A percentile compares a stretch with the other conserved stretches of the same genome.
These are phyloP conservation scores for Chaenodraco wilsoni DNA, from an alignment of 2,797 vertebrate genomes.

Conservation along the genomic window DNA sequence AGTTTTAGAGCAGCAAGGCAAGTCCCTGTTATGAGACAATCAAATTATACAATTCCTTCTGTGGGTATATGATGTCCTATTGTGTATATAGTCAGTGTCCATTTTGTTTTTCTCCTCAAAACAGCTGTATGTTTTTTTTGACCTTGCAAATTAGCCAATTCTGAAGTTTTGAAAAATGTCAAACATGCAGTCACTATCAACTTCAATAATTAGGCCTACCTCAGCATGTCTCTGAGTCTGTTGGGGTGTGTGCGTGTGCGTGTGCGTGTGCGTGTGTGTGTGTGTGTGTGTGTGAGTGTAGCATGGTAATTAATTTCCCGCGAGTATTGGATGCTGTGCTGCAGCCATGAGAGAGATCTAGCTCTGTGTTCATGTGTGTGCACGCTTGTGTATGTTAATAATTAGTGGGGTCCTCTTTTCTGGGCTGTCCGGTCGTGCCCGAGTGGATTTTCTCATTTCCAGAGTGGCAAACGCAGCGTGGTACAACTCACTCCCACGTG, in stretches of 20 bases:
- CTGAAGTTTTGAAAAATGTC: conserved; percentile 9
- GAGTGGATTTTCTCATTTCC: conserved; percentile 78
- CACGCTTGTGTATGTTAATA: conserved; percentile 56
- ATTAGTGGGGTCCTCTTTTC: conserved; percentile 57
- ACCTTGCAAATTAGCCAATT: conserved; percentile 20
- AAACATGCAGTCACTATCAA: not conserved
- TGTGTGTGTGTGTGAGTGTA: conserved; percentile 39
- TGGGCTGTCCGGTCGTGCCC: conserved; percentile 62
- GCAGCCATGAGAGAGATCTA: conserved; percentile 42
- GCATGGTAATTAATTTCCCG: conserved; percentile 74
- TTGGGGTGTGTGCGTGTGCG: conserved; percentile 15
- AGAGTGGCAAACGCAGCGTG: conserved; percentile 54
- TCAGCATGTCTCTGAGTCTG: conserved; percentile 63
- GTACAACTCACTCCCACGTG: conserved; percentile 38
- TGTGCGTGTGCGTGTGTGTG: conserved; percentile 15
- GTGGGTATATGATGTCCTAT: not conserved
- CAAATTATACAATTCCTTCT: not conserved
- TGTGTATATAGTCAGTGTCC: not conserved
- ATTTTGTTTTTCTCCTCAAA: not conserved
- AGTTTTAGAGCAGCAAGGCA: not conserved
- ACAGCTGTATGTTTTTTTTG: conserved; percentile 8
- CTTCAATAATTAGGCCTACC: conserved; percentile 69
- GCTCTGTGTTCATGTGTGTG: conserved; percentile 17
- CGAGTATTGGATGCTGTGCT: conserved; percentile 52
- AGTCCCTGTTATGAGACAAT: not conserved